Conservation (phyloP, 2,113 vertebrate species). For the Microcebus ravelobensis region DNA sequence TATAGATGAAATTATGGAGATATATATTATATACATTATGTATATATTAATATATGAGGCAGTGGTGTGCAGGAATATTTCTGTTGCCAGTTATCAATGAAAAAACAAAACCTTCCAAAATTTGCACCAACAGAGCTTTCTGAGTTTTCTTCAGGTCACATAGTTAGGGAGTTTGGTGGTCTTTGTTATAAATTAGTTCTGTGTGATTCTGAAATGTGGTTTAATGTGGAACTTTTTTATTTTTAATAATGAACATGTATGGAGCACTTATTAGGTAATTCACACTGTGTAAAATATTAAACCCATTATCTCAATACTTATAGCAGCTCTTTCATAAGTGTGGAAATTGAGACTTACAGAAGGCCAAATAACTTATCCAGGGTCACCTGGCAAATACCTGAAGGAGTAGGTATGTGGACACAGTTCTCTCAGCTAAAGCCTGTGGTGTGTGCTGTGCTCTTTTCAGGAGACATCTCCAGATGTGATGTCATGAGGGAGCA, state of each 20-base stretch:
- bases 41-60: not conserved
- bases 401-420: not conserved
- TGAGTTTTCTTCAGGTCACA: not conserved
- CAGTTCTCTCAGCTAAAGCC: not conserved
- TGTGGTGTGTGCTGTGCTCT: rapidly evolving
- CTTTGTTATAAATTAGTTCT: not conserved
- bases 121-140: not conserved
- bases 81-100: not conserved
- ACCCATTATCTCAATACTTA: not conserved
- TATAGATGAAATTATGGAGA: not conserved
- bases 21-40: not conserved
- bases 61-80: not conserved
- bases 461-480: not conserved
- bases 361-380: not conserved
- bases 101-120: not conserved
- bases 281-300: not conserved
- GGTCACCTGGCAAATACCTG: not conserved
- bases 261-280: not conserved
- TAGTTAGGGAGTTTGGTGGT: not conserved
- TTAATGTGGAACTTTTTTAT: not conserved
- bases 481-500: rapidly evolving
- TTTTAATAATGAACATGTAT: not conserved
- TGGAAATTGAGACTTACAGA: not conserved
- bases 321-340: not conserved
- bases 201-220: not conserved